Conservation (phyloP, 1,140 invertebrate genomes). For the Cheumatopsyche charites region DNA sequence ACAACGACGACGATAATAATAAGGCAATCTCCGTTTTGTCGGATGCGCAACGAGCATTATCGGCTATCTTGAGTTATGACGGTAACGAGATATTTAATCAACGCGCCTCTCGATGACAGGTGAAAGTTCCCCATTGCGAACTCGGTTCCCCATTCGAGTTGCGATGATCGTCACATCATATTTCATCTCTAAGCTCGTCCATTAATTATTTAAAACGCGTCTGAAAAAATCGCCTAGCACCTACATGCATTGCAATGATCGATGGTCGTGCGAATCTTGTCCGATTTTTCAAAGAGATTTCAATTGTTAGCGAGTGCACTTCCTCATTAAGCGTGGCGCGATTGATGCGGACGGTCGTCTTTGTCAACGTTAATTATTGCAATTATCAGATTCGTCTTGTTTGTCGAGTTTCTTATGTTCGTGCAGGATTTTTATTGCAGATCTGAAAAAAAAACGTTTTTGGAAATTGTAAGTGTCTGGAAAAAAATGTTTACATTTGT, state of each 20-base stretch:
- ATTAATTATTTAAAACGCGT: neutral
- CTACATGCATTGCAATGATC: too few relatives aligned
- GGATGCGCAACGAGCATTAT: too few relatives aligned
- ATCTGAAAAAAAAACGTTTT: too few relatives aligned
- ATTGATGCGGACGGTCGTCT: neutral
- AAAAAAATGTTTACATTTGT: too few relatives aligned
- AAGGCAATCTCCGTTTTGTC: too few relatives aligned
- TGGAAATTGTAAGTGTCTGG: too few relatives aligned
- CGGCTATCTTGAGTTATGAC: neutral
- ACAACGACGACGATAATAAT: too few relatives aligned
- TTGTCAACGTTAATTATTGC: neutral
- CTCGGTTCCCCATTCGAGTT: neutral
- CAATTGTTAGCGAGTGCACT: neutral
- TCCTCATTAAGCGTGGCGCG: slow-evolving; percentile 2
- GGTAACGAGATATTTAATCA: slow-evolving; percentile 18
- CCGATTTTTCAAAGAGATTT: neutral
- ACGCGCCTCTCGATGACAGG: slow-evolving; percentile 11
- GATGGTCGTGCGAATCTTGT: neutral
- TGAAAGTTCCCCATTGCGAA: slow-evolving; percentile 8
- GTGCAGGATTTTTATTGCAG: too few relatives aligned
- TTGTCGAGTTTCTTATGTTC: too few relatives aligned
- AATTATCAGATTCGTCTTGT: neutral
- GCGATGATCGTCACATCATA: neutral
- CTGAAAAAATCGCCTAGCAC: neutral
- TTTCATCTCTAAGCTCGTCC: neutral